Conservation (phyloP, 2,113 vertebrate species). For the Heterochromis multidens region DNA sequence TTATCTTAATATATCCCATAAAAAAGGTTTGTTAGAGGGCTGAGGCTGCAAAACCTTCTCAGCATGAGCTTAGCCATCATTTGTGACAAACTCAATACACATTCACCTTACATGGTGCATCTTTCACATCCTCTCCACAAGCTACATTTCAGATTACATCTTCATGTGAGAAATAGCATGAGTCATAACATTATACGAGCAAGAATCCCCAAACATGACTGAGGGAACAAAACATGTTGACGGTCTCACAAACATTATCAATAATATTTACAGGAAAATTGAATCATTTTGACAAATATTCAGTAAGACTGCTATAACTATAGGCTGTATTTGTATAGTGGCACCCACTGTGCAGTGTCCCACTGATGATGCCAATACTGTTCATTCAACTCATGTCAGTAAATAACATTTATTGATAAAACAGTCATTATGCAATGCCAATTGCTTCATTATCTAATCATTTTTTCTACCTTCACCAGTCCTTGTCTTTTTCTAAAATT, state of each 20-base stretch:
- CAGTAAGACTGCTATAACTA: neutral
- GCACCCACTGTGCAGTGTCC: neutral
- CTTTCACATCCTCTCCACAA: conserved; percentile 38
- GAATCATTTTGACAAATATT: neutral
- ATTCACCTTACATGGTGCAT: conserved; percentile 23
- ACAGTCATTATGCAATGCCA: neutral
- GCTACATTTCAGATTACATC: conserved; percentile 10
- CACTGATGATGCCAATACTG: neutral
- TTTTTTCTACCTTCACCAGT: neutral
- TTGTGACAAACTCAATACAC: conserved; percentile 12
- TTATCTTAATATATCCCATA: neutral
- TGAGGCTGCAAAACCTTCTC: neutral
- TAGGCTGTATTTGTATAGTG: no score
- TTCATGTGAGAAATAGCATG: neutral
- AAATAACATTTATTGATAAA: neutral
- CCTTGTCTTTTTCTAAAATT: neutral
- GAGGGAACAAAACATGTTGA: neutral
- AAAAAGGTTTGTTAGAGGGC: neutral
- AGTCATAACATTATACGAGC: neutral
- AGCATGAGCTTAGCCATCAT: neutral
- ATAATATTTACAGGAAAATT: neutral
- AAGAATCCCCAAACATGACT: neutral
- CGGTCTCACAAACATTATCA: neutral
- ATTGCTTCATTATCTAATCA: neutral
- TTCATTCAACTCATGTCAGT: neutral